Base-by-base conservation (phyloP, 2,888 invertebrate genomes). In the Latrodectus hesperus region DNA sequence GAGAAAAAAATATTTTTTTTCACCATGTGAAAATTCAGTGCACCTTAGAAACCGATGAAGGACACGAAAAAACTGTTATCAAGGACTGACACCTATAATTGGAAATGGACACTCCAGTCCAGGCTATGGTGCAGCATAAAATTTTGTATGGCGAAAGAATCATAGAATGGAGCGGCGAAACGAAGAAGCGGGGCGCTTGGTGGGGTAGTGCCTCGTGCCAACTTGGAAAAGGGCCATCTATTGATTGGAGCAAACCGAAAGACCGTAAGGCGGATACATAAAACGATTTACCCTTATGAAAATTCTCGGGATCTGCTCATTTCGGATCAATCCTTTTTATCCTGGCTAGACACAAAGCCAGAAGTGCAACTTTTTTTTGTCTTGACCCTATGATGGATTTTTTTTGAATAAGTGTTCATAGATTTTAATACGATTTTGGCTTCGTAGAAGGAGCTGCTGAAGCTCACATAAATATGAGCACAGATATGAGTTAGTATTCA, bases 151-250 rank as follows among this genome's bases (percentile, higher is more conserved):
- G 60, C 3, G 64, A 64, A 16, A 79, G 53, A 65, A 65, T 55
- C 1, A 51, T n/a, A 22, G 60, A n/a, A 64, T 51, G 17, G 14
- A n/a, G 22, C n/a, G 14, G 12, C 49, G 26, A 67, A 73, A 73
- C 70, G 71, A 22, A 17, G 60, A 49, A 53, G 81, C 17, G 12
- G 22, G 52, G 51, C 16, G 26, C 26, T 49, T 65, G 38, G 53
- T 67, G 73, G 22, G 67, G 38, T n/a, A 53, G 53, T 65, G 70
- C 26, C 71, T 60, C 51, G 60, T 85, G 85, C 85, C 85, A 85
- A 85, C 70, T 85, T 85, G 85, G 85, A 85, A 85, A 64, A 65
- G 79, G 85, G 79, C 85, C 85, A 85, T 85, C 85, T 85, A 85
- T 85, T 85, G 85, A 85, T 85, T 85, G 79, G 79, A 78, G 84